Evolutionary conservation across 1,140 invertebrate species (phyloP).

Genomic region (Lasaia peninsularis): DNA sequence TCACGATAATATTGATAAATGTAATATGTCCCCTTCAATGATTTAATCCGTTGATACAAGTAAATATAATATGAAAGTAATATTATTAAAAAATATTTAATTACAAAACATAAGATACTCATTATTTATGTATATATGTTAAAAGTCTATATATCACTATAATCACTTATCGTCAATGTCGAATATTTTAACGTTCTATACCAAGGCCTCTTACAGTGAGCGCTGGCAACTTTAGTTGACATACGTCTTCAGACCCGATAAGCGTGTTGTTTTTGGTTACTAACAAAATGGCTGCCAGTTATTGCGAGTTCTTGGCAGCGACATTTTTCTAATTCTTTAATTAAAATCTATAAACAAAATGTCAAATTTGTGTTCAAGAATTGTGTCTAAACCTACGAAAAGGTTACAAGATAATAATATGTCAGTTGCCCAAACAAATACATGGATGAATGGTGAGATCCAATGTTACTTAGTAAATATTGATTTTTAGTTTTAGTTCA

Average conservation of each 20-base stretch:
- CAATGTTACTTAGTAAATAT: conserved; percentile 52
- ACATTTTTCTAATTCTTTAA: conserved; percentile 3
- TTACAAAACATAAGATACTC: too few relatives aligned
- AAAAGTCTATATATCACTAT: too few relatives aligned
- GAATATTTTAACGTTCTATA: too few relatives aligned
- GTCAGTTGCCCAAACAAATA: conserved; percentile 87
- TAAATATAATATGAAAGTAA: too few relatives aligned
- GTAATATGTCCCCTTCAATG: too few relatives aligned
- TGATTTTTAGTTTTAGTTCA: conserved; percentile 40
- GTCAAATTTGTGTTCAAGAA: conserved; percentile 87
- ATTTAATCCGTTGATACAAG: too few relatives aligned
- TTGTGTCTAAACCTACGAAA: conserved; percentile 83
- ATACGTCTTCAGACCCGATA: too few relatives aligned
- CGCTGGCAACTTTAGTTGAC: too few relatives aligned
- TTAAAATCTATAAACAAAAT: conserved; percentile 67
- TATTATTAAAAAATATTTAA: too few relatives aligned
- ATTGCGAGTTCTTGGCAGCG: background rate
- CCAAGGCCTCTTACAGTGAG: too few relatives aligned
- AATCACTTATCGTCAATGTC: too few relatives aligned
- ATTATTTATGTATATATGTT: background rate
- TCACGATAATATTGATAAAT: too few relatives aligned
- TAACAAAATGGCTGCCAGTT: conserved; percentile 14
- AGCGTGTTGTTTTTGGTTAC: background rate
- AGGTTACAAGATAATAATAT: conserved; percentile 83
- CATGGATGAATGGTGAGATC: conserved; percentile 90